These are phyloP conservation scores for Stomatorhinus ivindoensis DNA, from an alignment of 2,113 vertebrate species.

Conservation along the genomic window DNA sequence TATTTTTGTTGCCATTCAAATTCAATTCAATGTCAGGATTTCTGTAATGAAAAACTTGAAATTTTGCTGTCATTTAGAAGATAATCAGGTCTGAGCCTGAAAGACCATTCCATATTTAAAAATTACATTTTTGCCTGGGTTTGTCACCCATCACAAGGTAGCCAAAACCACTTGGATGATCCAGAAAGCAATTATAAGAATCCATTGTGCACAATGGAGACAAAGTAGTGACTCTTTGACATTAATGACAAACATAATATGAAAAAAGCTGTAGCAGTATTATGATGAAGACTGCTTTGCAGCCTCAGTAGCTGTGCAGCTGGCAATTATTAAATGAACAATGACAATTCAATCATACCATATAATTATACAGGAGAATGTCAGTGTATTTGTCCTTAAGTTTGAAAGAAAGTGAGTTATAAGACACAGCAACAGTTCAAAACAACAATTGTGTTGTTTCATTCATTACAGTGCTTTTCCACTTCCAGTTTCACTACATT, in stretches of 20 bases:
- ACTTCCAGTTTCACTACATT: background rate
- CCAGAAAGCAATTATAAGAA: background rate
- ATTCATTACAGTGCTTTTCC: background rate
- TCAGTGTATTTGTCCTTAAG: background rate
- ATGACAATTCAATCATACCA: background rate
- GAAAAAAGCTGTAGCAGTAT: background rate
- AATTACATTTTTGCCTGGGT: background rate
- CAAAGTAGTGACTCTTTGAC: slow-evolving; percentile 45
- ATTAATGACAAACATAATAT: background rate
- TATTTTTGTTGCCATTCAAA: background rate
- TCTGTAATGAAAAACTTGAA: background rate
- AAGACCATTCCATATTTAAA: background rate
- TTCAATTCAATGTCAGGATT: background rate
- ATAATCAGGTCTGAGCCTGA: background rate
- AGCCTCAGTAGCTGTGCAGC: background rate
- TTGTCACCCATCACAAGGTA: background rate
- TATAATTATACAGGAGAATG: background rate
- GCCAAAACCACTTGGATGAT: background rate
- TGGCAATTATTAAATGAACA: background rate
- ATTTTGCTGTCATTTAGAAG: background rate
- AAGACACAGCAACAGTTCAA: background rate
- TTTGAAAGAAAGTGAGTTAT: background rate
- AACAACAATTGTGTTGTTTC: background rate
- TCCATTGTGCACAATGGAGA: slow-evolving; percentile 28
- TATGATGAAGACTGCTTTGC: background rate